phyloP scores from a whole-genome alignment of 2,113 vertebrate genomes.

The Meriones unguiculatus region DNA sequence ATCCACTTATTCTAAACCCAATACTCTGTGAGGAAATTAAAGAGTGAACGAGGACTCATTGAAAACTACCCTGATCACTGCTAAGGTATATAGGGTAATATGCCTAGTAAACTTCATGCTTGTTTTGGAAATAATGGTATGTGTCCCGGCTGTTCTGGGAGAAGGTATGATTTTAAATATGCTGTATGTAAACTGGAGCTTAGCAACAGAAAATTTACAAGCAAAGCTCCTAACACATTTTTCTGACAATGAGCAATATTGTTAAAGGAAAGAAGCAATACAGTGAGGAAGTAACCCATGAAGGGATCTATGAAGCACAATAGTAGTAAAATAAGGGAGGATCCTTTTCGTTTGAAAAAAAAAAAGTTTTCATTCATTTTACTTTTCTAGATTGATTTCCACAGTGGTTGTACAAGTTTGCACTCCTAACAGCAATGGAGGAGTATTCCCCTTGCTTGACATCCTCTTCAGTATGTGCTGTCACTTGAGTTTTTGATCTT shows the following conservation, averaged over 20 bases:
- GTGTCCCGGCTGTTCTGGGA: neutral
- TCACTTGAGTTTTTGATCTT: no score
- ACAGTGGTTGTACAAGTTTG: no score
- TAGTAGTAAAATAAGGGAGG: neutral
- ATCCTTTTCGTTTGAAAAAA: neutral
- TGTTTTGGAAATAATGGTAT: neutral
- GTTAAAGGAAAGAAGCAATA: neutral
- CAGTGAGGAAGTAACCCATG: neutral
- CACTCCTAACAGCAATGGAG: no score
- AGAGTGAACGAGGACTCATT: no score
- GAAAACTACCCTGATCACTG: neutral
- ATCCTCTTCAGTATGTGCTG: no score
- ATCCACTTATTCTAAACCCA: neutral
- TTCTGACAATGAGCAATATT: neutral
- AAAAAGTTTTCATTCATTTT: neutral
- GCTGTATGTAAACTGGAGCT: neutral
- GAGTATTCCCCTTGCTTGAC: no score
- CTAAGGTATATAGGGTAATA: neutral
- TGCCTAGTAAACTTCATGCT: neutral
- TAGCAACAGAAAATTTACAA: neutral
- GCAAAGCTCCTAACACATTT: neutral
- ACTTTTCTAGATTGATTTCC: neutral
- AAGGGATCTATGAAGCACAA: neutral
- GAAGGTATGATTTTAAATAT: neutral
- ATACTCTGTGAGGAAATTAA: neutral